Evolutionary conservation across 2,888 invertebrate species (phyloP).

Genomic region (Ophraella communa): DNA sequence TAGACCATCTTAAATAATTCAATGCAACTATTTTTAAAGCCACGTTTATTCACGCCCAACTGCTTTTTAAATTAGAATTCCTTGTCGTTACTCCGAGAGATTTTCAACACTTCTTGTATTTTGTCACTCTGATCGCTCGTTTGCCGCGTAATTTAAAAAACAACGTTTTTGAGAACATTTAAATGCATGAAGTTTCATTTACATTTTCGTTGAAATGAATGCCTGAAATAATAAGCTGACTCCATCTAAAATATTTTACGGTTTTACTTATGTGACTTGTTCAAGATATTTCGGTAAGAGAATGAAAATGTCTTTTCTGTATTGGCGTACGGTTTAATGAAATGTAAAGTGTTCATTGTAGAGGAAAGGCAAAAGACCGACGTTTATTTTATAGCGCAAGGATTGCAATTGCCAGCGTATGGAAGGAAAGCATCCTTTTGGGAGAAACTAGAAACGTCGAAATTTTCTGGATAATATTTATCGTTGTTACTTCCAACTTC

Average conservation of each 20-base stretch:
- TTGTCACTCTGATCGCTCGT: no score
- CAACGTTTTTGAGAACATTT: no score
- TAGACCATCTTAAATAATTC: no score
- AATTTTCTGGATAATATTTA: constrained; percentile 25
- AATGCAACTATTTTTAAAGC: no score
- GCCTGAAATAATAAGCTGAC: background rate
- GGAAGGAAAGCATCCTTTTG: constrained; percentile 47
- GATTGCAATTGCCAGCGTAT: constrained; percentile 48
- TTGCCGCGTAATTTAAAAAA: no score
- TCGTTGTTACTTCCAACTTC: constrained; percentile 12
- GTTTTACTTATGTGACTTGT: background rate
- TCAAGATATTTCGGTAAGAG: background rate
- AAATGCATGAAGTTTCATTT: no score
- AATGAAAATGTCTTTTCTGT: constrained; percentile 6
- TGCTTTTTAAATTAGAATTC: no score
- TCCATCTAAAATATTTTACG: background rate
- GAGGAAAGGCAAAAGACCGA: constrained; percentile 41
- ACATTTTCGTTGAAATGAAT: background rate
- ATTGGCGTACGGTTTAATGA: constrained; percentile 45
- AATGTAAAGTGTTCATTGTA: constrained; percentile 53
- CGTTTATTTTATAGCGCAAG: constrained; percentile 53
- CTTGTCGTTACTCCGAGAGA: no score
- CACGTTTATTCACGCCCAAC: no score
- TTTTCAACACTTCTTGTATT: no score
- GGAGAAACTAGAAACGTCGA: constrained; percentile 27